These are phyloP conservation scores for Melieria omissa DNA, from an alignment of 2,888 invertebrate genomes.

Conservation along the genomic window DNA sequence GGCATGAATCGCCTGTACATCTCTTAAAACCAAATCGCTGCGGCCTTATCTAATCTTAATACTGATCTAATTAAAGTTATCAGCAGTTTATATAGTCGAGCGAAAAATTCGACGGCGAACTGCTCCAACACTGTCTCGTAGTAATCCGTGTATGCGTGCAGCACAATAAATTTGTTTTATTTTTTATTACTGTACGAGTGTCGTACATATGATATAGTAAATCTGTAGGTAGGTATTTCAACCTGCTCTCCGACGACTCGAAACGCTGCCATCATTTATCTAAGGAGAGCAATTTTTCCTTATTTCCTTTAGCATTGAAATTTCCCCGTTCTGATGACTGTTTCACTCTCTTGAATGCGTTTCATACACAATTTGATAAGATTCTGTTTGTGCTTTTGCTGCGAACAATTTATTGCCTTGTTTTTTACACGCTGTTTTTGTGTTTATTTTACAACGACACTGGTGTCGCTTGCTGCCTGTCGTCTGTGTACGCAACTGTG, in stretches of 20 bases:
- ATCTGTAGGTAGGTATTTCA: too few relatives aligned
- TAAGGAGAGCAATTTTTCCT: too few relatives aligned
- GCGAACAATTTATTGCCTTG: too few relatives aligned
- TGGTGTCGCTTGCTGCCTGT: not conserved
- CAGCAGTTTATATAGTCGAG: not conserved
- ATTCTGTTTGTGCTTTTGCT: too few relatives aligned
- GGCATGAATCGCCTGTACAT: not conserved
- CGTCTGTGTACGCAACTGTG: slow-evolving; percentile 49
- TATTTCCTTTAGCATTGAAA: slow-evolving; percentile 7
- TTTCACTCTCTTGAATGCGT: slow-evolving; percentile 8
- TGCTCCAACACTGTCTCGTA: slow-evolving; percentile 34
- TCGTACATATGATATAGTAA: too few relatives aligned
- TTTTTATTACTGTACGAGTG: not conserved
- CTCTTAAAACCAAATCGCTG: not conserved
- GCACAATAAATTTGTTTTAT: slow-evolving; percentile 23
- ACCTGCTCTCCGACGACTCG: too few relatives aligned
- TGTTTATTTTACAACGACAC: too few relatives aligned
- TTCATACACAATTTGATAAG: not conserved
- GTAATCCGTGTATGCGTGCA: slow-evolving; percentile 39
- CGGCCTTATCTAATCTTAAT: slow-evolving; percentile 5
- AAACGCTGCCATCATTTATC: too few relatives aligned
- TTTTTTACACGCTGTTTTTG: too few relatives aligned
- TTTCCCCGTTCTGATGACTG: slow-evolving; percentile 8
- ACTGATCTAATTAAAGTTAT: slow-evolving; percentile 2
- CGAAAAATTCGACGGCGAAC: not conserved